These are phyloP conservation scores for Parochlus steinenii DNA, from an alignment of 2,888 invertebrate genomes.

Conservation along the genomic window DNA sequence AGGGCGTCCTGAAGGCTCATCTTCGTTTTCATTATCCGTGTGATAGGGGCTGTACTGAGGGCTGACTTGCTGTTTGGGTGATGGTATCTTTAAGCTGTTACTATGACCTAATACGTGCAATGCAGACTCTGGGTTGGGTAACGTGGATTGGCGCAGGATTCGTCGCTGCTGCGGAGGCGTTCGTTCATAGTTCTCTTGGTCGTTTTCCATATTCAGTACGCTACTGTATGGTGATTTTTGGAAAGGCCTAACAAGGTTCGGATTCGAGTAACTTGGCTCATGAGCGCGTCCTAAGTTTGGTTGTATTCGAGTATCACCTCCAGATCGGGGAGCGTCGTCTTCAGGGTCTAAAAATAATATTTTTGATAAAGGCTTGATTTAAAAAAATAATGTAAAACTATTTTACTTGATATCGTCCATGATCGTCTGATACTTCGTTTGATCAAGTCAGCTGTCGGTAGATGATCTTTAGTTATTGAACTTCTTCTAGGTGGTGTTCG, in stretches of 20 bases:
- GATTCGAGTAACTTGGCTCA: constrained; percentile 9
- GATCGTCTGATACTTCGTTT: constrained; percentile 49
- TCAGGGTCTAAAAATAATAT: constrained; percentile 8
- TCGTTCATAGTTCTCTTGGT: constrained; percentile 15
- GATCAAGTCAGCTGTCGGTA: constrained; percentile 44
- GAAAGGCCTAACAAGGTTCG: constrained; percentile 10
- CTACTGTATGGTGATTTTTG: constrained; percentile 12
- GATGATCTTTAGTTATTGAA: constrained; percentile 23
- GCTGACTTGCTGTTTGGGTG: constrained; percentile 21
- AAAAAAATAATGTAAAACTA: constrained; percentile 1
- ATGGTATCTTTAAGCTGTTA: constrained; percentile 23
- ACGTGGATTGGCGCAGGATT: constrained; percentile 27
- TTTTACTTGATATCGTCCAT: constrained; percentile 55
- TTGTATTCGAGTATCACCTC: constrained; percentile 8
- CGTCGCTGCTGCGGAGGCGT: constrained; percentile 18
- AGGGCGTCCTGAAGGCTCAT: constrained; percentile 15
- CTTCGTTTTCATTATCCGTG: constrained; percentile 14
- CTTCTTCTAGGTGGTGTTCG: constrained; percentile 35
- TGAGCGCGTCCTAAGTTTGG: constrained; percentile 4
- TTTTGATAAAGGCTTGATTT: background rate
- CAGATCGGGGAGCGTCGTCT: constrained; percentile 8
- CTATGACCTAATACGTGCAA: too few relatives aligned
- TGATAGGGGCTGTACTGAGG: constrained; percentile 16
- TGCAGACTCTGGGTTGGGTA: constrained; percentile 20
- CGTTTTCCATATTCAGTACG: constrained; percentile 13